A percentile compares a stretch with the other conserved stretches of the same genome.
phyloP scores from a whole-genome alignment of 2,888 invertebrate species.

The Brenthis ino region DNA sequence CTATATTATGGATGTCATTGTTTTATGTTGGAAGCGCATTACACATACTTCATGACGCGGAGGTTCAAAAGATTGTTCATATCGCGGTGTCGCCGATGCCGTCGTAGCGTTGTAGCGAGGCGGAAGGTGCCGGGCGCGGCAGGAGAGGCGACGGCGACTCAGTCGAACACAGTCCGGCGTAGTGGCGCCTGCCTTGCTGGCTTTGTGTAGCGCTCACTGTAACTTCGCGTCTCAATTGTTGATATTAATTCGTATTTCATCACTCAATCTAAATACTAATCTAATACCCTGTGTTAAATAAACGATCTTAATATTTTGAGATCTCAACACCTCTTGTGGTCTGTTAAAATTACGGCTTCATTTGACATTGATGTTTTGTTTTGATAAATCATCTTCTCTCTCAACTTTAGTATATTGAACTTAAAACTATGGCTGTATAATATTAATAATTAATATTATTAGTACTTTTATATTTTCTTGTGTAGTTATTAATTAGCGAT shows the following conservation, averaged over 20 bases:
- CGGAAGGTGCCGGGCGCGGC: constrained; percentile 25
- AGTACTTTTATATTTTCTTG: too few species aligned
- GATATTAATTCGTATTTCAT: constrained; percentile 10
- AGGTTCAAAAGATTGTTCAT: not conserved
- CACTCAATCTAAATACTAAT: not conserved
- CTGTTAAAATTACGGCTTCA: too few species aligned
- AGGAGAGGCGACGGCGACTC: constrained; percentile 28
- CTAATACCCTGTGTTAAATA: not conserved
- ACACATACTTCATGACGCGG: too few species aligned
- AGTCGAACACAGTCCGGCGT: constrained; percentile 33
- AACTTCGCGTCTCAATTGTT: constrained; percentile 15
- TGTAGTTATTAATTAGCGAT: too few species aligned
- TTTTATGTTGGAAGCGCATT: too few species aligned
- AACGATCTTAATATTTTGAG: not conserved
- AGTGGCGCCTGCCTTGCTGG: constrained; percentile 31
- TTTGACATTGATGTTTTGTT: too few species aligned
- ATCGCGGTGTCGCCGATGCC: not conserved
- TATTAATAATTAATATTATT: too few species aligned
- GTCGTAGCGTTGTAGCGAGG: constrained; percentile 22
- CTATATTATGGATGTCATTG: too few species aligned
- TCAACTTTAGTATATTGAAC: too few species aligned
- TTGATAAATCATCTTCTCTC: too few species aligned
- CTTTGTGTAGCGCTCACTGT: not conserved
- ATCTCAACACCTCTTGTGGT: not conserved
- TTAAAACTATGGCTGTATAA: too few species aligned